A percentile compares a stretch with the other conserved stretches of the same genome.
Conservation (phyloP, 1,140 invertebrate species). For the Colletes gigas region DNA sequence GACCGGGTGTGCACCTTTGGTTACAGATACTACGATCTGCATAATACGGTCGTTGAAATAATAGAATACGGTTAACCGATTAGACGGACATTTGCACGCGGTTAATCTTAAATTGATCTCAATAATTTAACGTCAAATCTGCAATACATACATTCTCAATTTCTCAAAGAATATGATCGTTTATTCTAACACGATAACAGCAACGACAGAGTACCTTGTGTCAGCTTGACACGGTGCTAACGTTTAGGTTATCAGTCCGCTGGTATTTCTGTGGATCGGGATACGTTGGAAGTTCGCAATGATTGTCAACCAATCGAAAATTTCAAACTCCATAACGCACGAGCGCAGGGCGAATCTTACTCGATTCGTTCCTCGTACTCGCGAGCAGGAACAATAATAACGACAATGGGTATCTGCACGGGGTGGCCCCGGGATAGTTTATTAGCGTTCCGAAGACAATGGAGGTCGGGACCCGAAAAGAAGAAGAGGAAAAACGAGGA, state of each 20-base stretch:
- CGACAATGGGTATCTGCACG: constrained; percentile 75
- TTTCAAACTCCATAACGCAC: constrained; percentile 74
- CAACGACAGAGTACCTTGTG: no score
- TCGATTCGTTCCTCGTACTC: constrained; percentile 65
- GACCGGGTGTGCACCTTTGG: constrained; percentile 24
- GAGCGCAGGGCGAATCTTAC: constrained; percentile 34
- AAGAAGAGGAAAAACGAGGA: constrained; percentile 72
- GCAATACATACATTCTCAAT: no score
- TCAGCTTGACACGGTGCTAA: no score
- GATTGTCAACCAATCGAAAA: constrained; percentile 45
- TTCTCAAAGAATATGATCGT: no score
- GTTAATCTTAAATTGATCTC: not conserved
- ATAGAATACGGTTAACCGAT: not conserved
- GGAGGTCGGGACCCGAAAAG: constrained; percentile 79
- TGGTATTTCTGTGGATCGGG: no score
- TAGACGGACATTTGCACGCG: not conserved
- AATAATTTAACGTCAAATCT: not conserved
- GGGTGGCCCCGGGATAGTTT: constrained; percentile 78
- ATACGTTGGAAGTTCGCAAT: not conserved
- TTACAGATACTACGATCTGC: not conserved
- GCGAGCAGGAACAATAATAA: constrained; percentile 77
- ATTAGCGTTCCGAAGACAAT: constrained; percentile 79
- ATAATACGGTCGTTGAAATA: constrained; percentile 12
- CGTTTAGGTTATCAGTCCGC: no score
- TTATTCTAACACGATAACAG: no score